Percentiles rank a stretch among this genome's conserved stretches.
Evolutionary conservation across 1,140 invertebrate species (phyloP).

Genomic region (Drosophila tropicalis): DNA sequence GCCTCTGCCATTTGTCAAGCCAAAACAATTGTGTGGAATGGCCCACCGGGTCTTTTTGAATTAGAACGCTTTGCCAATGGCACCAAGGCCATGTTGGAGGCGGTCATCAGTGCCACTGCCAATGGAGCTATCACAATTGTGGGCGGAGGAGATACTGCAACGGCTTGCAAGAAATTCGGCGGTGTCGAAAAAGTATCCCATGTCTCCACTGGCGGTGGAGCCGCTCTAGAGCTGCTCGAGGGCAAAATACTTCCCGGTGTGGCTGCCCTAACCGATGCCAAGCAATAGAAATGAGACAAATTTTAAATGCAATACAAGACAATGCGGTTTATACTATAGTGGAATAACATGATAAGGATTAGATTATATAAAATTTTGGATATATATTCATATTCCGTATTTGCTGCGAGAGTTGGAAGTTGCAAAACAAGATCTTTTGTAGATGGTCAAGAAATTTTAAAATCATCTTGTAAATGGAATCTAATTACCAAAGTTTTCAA

Average conservation of each 20-base stretch:
- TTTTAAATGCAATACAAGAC: neutral
- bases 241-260: slow-evolving; percentile 95
- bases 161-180: slow-evolving; percentile 97
- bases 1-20: slow-evolving; percentile 91
- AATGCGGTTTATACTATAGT: neutral
- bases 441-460: neutral
- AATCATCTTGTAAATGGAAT: no score
- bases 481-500: no score
- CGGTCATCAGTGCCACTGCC: slow-evolving; percentile 93
- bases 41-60: slow-evolving; percentile 98
- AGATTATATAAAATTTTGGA: slow-evolving; percentile 10
- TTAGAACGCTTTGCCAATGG: slow-evolving; percentile 96
- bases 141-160: slow-evolving; percentile 98
- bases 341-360: slow-evolving; percentile 4
- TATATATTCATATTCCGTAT: slow-evolving; percentile 7
- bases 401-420: neutral
- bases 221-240: slow-evolving; percentile 97
- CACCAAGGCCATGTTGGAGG: slow-evolving; percentile 96
- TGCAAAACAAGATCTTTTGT: neutral
- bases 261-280: slow-evolving; percentile 91
- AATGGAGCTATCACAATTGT: slow-evolving; percentile 94
- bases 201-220: slow-evolving; percentile 99
- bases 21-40: slow-evolving; percentile 99
- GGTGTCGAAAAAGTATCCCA: slow-evolving; percentile 98
- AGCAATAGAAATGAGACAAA: slow-evolving; percentile 49